A percentile compares a stretch with the other conserved stretches of the same genome.
Evolutionary conservation across 2,113 vertebrate species (phyloP).

Genomic region (Eidolon helvum): DNA sequence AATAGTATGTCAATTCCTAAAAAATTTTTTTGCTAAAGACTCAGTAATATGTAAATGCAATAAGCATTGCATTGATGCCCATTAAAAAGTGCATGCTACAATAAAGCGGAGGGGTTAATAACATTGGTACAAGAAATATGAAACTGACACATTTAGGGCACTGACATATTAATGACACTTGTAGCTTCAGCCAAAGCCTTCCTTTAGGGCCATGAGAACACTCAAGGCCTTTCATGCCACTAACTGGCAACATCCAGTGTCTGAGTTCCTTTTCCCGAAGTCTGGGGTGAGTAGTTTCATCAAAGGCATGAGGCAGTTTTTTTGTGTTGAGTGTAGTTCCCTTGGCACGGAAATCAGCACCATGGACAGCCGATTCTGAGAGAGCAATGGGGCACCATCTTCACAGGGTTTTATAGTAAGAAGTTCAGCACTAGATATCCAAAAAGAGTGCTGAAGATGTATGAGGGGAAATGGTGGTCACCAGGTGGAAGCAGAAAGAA

Average conservation of each 20-base stretch:
- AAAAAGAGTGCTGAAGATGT: background rate
- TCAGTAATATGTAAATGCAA: background rate
- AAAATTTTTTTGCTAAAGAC: background rate
- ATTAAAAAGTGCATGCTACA: background rate
- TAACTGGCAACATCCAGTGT: background rate
- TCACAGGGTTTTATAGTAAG: background rate
- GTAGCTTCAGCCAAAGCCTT: background rate
- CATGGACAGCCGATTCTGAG: conserved; percentile 32
- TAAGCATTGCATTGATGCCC: background rate
- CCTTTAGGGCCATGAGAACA: background rate
- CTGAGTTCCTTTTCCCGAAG: background rate
- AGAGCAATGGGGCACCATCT: rapidly evolving
- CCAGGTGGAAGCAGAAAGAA: background rate
- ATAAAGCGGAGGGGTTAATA: background rate
- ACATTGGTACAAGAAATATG: background rate
- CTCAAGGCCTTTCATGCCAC: background rate
- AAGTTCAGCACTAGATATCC: background rate
- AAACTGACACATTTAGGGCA: background rate
- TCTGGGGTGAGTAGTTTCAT: background rate
- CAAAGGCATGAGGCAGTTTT: background rate
- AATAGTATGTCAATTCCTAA: background rate
- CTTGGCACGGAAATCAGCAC: conserved; percentile 44
- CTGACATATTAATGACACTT: background rate
- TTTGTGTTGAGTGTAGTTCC: background rate
- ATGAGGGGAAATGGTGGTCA: background rate